Percentiles rank a stretch among this genome's conserved stretches.
phyloP scores from a whole-genome alignment of 2,888 invertebrate species.

The Drosophila phalerata region DNA sequence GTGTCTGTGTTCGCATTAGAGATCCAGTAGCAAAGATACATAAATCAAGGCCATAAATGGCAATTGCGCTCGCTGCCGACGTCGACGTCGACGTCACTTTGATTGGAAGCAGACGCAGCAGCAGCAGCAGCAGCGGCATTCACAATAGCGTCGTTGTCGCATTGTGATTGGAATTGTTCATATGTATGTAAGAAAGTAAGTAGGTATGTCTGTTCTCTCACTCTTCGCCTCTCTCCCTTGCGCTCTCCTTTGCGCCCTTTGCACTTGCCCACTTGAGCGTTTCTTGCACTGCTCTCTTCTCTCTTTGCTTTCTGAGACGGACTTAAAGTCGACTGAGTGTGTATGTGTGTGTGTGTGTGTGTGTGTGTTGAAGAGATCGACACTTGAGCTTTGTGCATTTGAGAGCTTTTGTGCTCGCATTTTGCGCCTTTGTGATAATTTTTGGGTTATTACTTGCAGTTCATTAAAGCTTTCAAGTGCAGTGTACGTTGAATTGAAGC shows the following conservation, averaged over 20 bases:
- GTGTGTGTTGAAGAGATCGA: conserved; percentile 9
- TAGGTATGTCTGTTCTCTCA: conserved; percentile 1
- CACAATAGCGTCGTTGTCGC: conserved; percentile 28
- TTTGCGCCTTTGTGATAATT: conserved; percentile 44
- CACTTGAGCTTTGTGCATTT: conserved; percentile 23
- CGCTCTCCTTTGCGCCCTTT: conserved; percentile 31
- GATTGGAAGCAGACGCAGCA: conserved; percentile 67
- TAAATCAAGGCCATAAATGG: conserved; percentile 79
- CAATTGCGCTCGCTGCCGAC: conserved; percentile 69
- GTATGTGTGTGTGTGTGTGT: conserved; percentile 1
- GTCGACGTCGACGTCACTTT: conserved; percentile 59
- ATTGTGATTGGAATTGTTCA: conserved; percentile 56
- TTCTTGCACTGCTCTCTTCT: conserved; percentile 43
- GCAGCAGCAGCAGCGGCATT: conserved; percentile 12
- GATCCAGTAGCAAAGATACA: conserved; percentile 77
- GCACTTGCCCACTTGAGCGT: conserved; percentile 54
- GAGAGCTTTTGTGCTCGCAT: conserved; percentile 37
- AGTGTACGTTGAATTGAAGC: not conserved
- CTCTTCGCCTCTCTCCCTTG: conserved; percentile 7
- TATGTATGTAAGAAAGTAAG: conserved; percentile 7
- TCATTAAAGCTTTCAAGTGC: conserved; percentile 41
- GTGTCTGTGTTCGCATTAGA: conserved; percentile 69
- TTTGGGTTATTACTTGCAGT: conserved; percentile 51
- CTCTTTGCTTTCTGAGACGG: conserved; percentile 16
- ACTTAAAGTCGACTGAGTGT: conserved; percentile 9